Percentiles rank a stretch among this genome's conserved stretches.
These are phyloP conservation scores for Lucifuga dentata DNA, from an alignment of 2,113 vertebrate genomes.

Conservation along the genomic window DNA sequence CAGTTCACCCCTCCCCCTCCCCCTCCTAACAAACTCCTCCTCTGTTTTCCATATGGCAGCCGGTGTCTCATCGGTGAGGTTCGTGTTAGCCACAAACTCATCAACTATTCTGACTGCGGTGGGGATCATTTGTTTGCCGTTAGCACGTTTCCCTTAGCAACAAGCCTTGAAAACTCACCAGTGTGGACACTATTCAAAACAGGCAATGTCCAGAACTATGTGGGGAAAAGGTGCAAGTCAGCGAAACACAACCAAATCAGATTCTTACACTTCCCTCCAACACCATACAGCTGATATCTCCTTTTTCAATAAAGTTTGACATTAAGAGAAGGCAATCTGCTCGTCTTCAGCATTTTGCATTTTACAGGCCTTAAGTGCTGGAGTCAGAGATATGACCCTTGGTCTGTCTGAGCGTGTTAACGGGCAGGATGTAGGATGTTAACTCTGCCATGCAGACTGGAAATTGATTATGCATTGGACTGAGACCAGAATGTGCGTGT, in stretches of 20 bases:
- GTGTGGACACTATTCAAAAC: constrained; percentile 55
- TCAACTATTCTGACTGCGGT: constrained; percentile 53
- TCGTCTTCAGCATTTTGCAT: constrained; percentile 37
- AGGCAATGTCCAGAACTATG: constrained; percentile 43
- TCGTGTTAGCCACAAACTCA: constrained; percentile 55
- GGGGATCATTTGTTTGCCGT: constrained; percentile 68
- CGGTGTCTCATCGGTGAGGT: too few species aligned
- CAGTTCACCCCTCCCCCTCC: constrained; percentile 1
- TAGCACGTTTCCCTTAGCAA: constrained; percentile 67
- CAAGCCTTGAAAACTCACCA: constrained; percentile 35
- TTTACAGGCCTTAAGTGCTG: constrained; percentile 44
- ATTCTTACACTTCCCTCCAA: constrained; percentile 32
- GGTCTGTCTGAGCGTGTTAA: constrained; percentile 37
- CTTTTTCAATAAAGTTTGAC: not conserved
- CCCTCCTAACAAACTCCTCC: constrained; percentile 15
- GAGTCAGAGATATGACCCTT: constrained; percentile 16
- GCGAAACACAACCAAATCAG: constrained; percentile 43
- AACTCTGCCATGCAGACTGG: constrained; percentile 30
- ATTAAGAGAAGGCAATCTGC: not conserved
- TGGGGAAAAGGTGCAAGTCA: constrained; percentile 31
- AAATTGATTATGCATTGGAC: constrained; percentile 42
- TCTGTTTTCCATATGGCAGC: constrained; percentile 54
- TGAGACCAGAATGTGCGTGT: constrained; percentile 27
- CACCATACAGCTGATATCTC: constrained; percentile 23
- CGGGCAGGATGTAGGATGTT: constrained; percentile 40